phyloP scores from a whole-genome alignment of 2,797 vertebrate species.

The Taeniopygia guttata region DNA sequence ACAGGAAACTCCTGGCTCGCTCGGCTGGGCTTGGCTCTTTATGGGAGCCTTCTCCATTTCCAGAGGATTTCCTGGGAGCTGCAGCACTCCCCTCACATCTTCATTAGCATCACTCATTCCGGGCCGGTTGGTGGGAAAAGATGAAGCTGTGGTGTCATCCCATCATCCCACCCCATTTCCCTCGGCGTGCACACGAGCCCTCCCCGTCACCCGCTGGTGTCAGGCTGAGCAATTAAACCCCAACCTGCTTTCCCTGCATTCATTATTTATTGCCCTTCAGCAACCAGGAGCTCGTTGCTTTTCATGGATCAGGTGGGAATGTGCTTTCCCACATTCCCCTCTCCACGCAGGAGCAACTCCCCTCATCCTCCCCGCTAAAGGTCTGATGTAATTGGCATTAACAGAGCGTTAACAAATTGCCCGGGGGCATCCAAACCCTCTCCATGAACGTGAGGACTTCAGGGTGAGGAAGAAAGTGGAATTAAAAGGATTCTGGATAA shows the following conservation, averaged over 20 bases:
- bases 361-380: not conserved
- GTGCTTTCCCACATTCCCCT: not conserved
- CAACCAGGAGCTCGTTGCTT: not conserved
- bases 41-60: not conserved
- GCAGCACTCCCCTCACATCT: not conserved
- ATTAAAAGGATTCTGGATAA: not conserved
- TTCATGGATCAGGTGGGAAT: not conserved
- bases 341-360: not conserved
- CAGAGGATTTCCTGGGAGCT: not conserved
- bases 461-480: not conserved
- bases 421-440: not conserved
- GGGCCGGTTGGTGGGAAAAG: not conserved
- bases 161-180: not conserved
- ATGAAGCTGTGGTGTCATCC: not conserved
- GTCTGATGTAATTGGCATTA: not conserved
- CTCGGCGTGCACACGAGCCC: accelerated
- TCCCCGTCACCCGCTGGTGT: not conserved
- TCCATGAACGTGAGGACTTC: not conserved
- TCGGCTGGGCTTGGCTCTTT: not conserved
- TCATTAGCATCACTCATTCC: not conserved
- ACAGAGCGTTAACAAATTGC: not conserved
- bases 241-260: not conserved
- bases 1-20: accelerated
- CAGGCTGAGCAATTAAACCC: not conserved
- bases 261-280: not conserved